A percentile compares a stretch with the other conserved stretches of the same genome.
phyloP scores from a whole-genome alignment of 2,113 vertebrate genomes.

The Axis porcinus region DNA sequence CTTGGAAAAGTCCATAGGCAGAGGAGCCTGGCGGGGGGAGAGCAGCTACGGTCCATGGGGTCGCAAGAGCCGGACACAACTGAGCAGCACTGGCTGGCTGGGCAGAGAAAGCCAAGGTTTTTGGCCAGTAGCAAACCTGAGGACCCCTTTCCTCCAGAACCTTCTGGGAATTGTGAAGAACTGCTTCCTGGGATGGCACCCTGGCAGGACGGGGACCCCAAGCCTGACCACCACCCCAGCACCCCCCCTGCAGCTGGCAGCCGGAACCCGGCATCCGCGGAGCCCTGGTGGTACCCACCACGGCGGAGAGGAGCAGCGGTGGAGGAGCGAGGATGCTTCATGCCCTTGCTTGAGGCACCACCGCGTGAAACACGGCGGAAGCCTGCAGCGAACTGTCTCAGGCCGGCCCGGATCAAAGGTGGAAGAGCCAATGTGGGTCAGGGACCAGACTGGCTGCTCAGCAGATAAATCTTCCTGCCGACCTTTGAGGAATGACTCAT shows the following conservation, averaged over 20 bases:
- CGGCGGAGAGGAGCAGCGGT: rapidly evolving
- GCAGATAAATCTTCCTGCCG: background rate
- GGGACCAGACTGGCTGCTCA: background rate
- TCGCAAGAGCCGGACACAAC: background rate
- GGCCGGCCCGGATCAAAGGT: background rate
- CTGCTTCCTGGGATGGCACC: too few species aligned
- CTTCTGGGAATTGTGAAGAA: too few species aligned
- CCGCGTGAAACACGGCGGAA: rapidly evolving
- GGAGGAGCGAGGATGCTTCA: rapidly evolving
- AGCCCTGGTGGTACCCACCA: rapidly evolving
- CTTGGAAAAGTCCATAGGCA: background rate
- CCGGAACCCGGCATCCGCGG: rapidly evolving
- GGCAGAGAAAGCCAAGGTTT: background rate
- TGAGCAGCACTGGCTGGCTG: background rate
- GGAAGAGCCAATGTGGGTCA: background rate
- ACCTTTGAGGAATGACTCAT: background rate
- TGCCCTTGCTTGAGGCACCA: background rate
- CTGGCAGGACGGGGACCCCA: rapidly evolving
- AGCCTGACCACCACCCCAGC: background rate
- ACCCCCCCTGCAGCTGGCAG: background rate
- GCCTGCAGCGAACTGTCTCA: background rate
- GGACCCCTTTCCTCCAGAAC: background rate
- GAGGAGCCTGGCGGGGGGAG: background rate
- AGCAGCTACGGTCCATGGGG: background rate
- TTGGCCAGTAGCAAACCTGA: background rate